A percentile compares a stretch with the other conserved stretches of the same genome.
Evolutionary conservation across 2,888 invertebrate species (phyloP).

Genomic region (Poecilobothrus nobilitatus): DNA sequence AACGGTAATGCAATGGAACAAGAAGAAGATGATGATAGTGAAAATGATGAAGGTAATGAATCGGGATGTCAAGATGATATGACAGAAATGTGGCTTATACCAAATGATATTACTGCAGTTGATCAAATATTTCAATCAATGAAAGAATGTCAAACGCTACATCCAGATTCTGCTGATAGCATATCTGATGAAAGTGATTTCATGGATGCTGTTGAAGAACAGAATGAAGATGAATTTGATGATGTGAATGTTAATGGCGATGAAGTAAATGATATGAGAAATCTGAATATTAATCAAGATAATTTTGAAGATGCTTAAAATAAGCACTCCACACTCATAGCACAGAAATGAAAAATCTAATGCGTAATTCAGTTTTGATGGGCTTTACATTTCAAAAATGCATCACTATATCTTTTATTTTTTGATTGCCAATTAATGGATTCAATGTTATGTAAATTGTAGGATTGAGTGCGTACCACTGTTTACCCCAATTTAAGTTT

Average conservation of each 20-base stretch:
- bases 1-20: slow-evolving; percentile 27
- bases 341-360: no score
- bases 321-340: no score
- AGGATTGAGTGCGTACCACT: no score
- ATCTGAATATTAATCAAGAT: slow-evolving; percentile 39
- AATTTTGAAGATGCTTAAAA: slow-evolving; percentile 37
- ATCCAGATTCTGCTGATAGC: slow-evolving; percentile 65
- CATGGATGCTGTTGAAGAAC: slow-evolving; percentile 35
- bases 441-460: no score
- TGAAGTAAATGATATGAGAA: slow-evolving; percentile 35
- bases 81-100: slow-evolving; percentile 65
- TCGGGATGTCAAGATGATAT: slow-evolving; percentile 45
- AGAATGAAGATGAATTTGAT: slow-evolving; percentile 24
- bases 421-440: no score
- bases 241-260: slow-evolving; percentile 22
- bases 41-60: slow-evolving; percentile 33
- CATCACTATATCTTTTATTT: no score
- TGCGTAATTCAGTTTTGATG: no score
- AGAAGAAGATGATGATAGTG: slow-evolving; percentile 31
- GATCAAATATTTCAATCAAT: slow-evolving; percentile 65
- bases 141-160: slow-evolving; percentile 66
- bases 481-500: no score
- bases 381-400: no score
- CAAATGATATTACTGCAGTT: slow-evolving; percentile 54
- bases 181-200: slow-evolving; percentile 40